Base-by-base conservation (phyloP, 2,888 invertebrate species). In the Philereme transversata region DNA sequence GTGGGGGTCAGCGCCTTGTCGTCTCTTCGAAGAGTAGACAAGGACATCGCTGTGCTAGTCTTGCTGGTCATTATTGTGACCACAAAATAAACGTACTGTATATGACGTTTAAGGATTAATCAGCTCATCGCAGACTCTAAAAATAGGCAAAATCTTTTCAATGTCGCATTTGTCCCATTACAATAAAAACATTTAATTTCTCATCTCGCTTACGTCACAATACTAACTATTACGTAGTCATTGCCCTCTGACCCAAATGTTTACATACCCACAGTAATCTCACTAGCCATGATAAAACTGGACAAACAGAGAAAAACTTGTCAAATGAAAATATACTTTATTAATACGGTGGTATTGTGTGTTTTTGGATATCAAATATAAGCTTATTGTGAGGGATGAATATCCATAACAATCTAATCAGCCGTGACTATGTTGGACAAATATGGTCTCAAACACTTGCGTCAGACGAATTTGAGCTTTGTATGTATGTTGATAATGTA, bases 221-320 rank as follows among this genome's bases (percentile, higher is more conserved):
- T 22, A 10, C 43, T 44, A 44, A 68, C 59, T 74, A 69, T 80
- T 79, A 78, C 82, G 78, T 81, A 76, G 75, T 69, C 71, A 72
- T 68, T 76, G 80, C 74, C 79, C 80, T 70, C 63, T 83, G 83
- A 85, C 84, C 85, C 66, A 49, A 76, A 72, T 81, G 78, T 81
- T 81, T 79, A 75, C 70, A 67, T 68, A 71, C 71, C 62, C 69
- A 69, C 67, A 72, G 75, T 65, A 67, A 69, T 69, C 69, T 67
- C 60, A 34, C 48, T 79, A 81, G 72, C 67, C 70, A 67, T 60
- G 84, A 86, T 87, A 83, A 79, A 43, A 54, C 6, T 60, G 59
- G 62, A 75, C 71, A 79, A 78, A 85, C 79, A 85, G 47, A 55
- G 50, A 54, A 55, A 62, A 47, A 55, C 51, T 54, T 54, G 58